Evolutionary conservation across 2,888 invertebrate genomes (phyloP), one percentile per base, ranked within the genome.

Genomic region (Ochropleura leucogaster): DNA sequence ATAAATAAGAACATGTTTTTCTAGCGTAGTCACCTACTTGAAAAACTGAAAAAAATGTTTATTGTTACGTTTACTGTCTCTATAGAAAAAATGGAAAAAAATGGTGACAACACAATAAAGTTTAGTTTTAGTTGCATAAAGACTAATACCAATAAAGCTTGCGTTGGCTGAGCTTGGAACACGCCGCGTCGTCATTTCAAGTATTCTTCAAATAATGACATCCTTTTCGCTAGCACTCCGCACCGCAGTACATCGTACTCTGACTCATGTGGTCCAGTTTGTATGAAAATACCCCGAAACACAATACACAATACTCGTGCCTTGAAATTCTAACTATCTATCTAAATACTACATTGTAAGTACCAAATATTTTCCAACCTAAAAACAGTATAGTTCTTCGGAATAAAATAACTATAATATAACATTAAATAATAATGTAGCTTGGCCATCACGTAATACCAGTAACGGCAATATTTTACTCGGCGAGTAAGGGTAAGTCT

Each of bases 381-480:
- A 44, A 46, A 44, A n/a, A 60, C 30, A 62, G 30, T 46, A 57
- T 68, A 62, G 60, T 68, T 71, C 42, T 40, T 18, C 47, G 20
- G 72, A 77, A 77, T 62, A 72, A 72, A 77, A 68, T 80, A 76
- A 76, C 68, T 68, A 80, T 68, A 80, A 80, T 47, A 76, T 68
- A 72, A 65, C 62, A 79, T 79, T 74, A 79, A 79, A 80, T 53
- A 80, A 80, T 80, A 72, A 80, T 80, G 72, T 80, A 80, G 68
- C 77, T 77, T 53, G 77, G 72, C 77, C 72, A 80, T 69, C 80
- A 80, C 80, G 80, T 80, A 80, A 77, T 59, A 77, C 62, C 77
- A 72, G 80, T 80, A 80, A 80, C 68, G 40, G 77, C 65, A 68
- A 80, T 80, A 77, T 80, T 80, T 80, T 80, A 72, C 77, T 72